Evolutionary conservation across 2,888 invertebrate species (phyloP).

Genomic region (Drosophila pseudotakahashii): DNA sequence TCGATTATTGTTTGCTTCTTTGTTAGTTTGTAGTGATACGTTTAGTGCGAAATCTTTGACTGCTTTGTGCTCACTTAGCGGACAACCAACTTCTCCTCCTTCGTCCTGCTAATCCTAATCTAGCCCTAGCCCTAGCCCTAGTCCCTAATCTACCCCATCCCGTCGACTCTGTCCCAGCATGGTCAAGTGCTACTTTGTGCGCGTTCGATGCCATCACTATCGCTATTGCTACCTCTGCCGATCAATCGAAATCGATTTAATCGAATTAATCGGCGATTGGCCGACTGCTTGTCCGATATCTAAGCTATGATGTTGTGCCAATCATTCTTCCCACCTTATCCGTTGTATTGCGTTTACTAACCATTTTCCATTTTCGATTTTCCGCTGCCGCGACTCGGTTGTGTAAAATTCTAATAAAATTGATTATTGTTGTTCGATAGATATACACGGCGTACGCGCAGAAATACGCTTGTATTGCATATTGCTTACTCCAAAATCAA

Average conservation of each 20-base stretch:
- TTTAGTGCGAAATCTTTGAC: constrained; percentile 69
- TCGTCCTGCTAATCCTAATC: constrained; percentile 38
- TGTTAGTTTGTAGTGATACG: constrained; percentile 67
- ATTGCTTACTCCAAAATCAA: constrained; percentile 82
- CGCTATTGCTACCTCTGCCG: constrained; percentile 1
- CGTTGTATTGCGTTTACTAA: constrained; percentile 25
- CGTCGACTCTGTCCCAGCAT: constrained; percentile 33
- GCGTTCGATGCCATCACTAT: constrained; percentile 47
- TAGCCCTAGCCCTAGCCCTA: constrained; percentile 33
- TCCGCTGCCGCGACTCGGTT: constrained; percentile 33
- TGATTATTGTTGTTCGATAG: constrained; percentile 78
- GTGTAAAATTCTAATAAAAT: constrained; percentile 79
- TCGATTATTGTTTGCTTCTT: constrained; percentile 66
- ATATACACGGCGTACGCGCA: constrained; percentile 61
- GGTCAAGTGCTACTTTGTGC: constrained; percentile 67
- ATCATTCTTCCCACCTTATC: not conserved
- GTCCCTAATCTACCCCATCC: constrained; percentile 29
- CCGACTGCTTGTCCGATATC: not conserved
- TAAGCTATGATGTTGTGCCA: constrained; percentile 3
- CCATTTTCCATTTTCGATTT: constrained; percentile 31
- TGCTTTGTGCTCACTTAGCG: constrained; percentile 54
- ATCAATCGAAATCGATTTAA: constrained; percentile 17
- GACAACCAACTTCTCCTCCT: constrained; percentile 20
- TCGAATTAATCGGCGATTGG: constrained; percentile 12
- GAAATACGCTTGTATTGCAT: constrained; percentile 66